These are phyloP conservation scores for Atherinosoma microstoma DNA, from an alignment of 2,797 vertebrate genomes.

Conservation along the genomic window DNA sequence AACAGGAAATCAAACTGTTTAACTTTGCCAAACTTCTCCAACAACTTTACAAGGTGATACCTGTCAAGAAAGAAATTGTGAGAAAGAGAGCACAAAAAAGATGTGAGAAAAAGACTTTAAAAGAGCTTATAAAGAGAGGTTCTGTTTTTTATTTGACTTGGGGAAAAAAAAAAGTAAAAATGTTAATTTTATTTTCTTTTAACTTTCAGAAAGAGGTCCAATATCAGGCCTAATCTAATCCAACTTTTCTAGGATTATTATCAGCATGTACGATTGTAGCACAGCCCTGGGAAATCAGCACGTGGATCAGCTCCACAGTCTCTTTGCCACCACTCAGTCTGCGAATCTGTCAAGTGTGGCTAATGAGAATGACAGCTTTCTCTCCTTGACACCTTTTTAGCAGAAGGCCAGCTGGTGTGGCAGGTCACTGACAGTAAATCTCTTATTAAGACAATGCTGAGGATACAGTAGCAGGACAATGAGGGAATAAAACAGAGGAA, in stretches of 20 bases:
- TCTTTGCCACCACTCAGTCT: background rate
- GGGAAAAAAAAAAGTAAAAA: too few relatives aligned
- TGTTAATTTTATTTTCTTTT: background rate
- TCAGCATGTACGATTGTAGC: background rate
- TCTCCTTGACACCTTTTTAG: constrained; percentile 83
- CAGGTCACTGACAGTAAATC: constrained; percentile 81
- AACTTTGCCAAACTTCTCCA: constrained; percentile 97
- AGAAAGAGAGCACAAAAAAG: background rate
- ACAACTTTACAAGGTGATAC: constrained; percentile 95
- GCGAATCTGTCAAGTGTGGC: constrained; percentile 54
- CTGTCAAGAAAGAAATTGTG: constrained; percentile 72
- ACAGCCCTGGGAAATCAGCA: background rate
- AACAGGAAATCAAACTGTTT: constrained; percentile 99
- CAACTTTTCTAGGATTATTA: too few relatives aligned
- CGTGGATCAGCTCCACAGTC: background rate
- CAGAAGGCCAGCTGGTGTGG: constrained; percentile 66
- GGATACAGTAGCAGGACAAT: constrained; percentile 87
- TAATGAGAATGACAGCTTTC: constrained; percentile 83
- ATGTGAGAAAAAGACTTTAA: background rate
- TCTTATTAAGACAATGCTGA: constrained; percentile 86
- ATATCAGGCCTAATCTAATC: background rate
- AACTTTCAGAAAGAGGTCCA: background rate
- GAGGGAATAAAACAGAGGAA: constrained; percentile 88
- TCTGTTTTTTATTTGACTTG: too few relatives aligned
- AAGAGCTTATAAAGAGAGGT: too few relatives aligned